These are phyloP conservation scores for Sebastes hubbsi DNA, from an alignment of 2,797 vertebrate species.

Conservation along the genomic window DNA sequence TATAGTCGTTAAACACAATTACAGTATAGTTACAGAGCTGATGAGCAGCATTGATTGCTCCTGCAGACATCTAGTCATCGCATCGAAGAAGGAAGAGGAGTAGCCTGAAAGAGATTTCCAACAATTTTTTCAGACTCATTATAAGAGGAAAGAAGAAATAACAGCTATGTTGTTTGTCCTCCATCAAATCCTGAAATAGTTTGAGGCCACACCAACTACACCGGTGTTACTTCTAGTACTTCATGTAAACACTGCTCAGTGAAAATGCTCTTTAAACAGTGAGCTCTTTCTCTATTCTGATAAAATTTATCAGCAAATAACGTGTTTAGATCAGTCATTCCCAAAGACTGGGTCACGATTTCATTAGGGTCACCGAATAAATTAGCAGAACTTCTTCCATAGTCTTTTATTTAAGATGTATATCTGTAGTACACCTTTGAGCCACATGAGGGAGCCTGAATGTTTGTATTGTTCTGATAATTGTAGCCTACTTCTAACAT, in stretches of 20 bases:
- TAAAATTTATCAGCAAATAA: too few species aligned
- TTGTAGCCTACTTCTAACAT: neutral
- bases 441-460: too few species aligned
- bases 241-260: neutral
- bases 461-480: too few species aligned
- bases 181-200: neutral
- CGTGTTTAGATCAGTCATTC: too few species aligned
- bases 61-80: slow-evolving; percentile 54
- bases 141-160: neutral
- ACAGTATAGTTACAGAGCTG: slow-evolving; percentile 9
- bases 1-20: slow-evolving; percentile 43
- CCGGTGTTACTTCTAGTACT: neutral
- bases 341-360: too few species aligned
- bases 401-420: too few species aligned
- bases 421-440: too few species aligned
- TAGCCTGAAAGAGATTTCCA: neutral
- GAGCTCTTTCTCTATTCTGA: neutral
- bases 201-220: neutral
- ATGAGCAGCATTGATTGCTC: slow-evolving; percentile 30
- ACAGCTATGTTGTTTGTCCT: neutral
- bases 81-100: slow-evolving; percentile 8
- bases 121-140: neutral
- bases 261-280: neutral
- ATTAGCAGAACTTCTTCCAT: too few species aligned
- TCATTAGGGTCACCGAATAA: too few species aligned